Percentiles rank a stretch among this genome's conserved stretches.
These are phyloP conservation scores for Marronus borbonicus DNA, from an alignment of 2,888 invertebrate species.

Conservation along the genomic window DNA sequence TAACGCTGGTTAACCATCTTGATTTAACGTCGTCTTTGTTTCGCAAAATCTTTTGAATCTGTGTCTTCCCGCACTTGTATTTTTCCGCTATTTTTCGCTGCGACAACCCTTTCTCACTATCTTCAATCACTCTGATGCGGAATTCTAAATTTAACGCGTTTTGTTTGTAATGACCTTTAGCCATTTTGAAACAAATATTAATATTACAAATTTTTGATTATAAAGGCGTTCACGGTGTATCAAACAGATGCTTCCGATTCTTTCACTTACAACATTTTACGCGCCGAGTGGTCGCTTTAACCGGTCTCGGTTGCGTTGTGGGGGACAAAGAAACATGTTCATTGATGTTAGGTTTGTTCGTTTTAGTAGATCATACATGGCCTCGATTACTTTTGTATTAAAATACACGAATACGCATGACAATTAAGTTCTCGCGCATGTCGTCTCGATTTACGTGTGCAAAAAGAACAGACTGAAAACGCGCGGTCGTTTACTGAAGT, in stretches of 20 bases:
- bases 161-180: not conserved
- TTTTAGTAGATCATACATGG: too few relatives aligned
- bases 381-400: too few relatives aligned
- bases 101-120: not conserved
- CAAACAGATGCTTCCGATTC: not conserved
- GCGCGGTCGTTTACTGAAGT: too few relatives aligned
- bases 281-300: not conserved
- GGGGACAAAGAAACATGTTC: not conserved
- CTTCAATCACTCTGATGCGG: conserved; percentile 2
- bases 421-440: too few relatives aligned
- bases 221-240: not conserved
- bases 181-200: not conserved
- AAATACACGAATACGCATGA: too few relatives aligned
- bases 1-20: not conserved
- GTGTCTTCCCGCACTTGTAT: conserved; percentile 18
- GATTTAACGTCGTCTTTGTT: not conserved
- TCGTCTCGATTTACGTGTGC: too few relatives aligned
- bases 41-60: conserved; percentile 15
- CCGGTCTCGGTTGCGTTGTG: not conserved
- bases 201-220: not conserved
- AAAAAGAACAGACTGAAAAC: too few relatives aligned
- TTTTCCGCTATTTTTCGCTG: not conserved
- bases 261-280: not conserved
- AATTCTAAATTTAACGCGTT: conserved; percentile 1
- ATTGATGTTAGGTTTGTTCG: too few relatives aligned